These are phyloP conservation scores for Monomorium pharaonis DNA, from an alignment of 1,140 invertebrate genomes.

Conservation along the genomic window DNA sequence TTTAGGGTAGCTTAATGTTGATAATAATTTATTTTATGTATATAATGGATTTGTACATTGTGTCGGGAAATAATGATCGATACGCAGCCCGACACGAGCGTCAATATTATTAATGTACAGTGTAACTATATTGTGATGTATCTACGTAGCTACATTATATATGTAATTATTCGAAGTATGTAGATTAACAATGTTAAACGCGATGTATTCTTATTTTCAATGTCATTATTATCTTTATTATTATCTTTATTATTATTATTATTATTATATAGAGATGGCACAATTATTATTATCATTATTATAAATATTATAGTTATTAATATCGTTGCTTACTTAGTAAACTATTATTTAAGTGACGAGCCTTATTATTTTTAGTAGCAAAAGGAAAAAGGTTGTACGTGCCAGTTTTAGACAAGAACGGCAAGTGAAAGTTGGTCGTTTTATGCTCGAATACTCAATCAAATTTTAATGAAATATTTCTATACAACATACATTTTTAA, in stretches of 20 bases:
- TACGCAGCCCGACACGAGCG: slow-evolving; percentile 70
- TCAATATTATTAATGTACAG: slow-evolving; percentile 84
- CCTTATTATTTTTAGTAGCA: slow-evolving; percentile 71
- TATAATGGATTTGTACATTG: slow-evolving; percentile 84
- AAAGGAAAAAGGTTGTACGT: slow-evolving; percentile 75
- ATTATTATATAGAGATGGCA: slow-evolving; percentile 60
- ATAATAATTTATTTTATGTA: slow-evolving; percentile 86
- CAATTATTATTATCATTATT: slow-evolving; percentile 65
- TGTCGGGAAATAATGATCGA: slow-evolving; percentile 70
- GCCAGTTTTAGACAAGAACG: slow-evolving; percentile 73
- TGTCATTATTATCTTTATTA: slow-evolving; percentile 76
- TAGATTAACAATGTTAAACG: slow-evolving; percentile 72
- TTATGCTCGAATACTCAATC: slow-evolving; percentile 67
- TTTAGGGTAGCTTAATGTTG: slow-evolving; percentile 82
- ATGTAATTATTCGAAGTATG: slow-evolving; percentile 72
- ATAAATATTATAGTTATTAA: slow-evolving; percentile 66
- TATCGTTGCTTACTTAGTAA: slow-evolving; percentile 53
- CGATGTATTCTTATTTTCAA: slow-evolving; percentile 72
- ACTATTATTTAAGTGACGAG: slow-evolving; percentile 66
- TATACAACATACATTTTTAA: slow-evolving; percentile 47
- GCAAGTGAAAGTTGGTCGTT: slow-evolving; percentile 66
- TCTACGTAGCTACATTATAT: slow-evolving; percentile 81
- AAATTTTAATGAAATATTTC: slow-evolving; percentile 56
- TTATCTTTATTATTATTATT: slow-evolving; percentile 69
- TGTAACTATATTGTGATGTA: slow-evolving; percentile 86